Evolutionary conservation across 2,888 invertebrate genomes (phyloP).

Genomic region (Mesochorus sp.): DNA sequence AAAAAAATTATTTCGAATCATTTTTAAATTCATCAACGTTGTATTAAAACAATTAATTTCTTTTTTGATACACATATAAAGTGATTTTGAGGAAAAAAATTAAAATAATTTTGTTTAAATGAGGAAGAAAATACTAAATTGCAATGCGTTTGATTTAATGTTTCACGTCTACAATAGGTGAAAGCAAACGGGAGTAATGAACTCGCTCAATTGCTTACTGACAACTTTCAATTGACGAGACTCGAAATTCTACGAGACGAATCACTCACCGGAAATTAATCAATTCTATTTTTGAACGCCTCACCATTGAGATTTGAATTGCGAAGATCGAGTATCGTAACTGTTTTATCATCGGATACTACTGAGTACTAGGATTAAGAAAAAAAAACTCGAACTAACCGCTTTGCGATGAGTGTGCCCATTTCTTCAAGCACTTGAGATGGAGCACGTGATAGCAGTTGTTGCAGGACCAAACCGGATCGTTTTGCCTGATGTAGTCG

Average conservation of each 20-base stretch:
- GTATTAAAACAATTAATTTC: neutral
- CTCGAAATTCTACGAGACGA: too few species aligned
- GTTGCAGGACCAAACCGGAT: constrained; percentile 94
- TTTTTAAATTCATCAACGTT: too few species aligned
- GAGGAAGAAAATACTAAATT: neutral
- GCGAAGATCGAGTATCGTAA: neutral
- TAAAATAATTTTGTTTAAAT: neutral
- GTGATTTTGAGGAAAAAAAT: neutral
- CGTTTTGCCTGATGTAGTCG: constrained; percentile 90
- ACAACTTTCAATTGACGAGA: too few species aligned
- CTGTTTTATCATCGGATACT: neutral
- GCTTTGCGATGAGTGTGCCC: constrained; percentile 93
- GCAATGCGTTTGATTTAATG: too few species aligned
- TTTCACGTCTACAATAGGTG: too few species aligned
- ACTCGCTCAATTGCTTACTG: too few species aligned
- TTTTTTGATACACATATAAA: neutral
- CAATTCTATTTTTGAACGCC: too few species aligned
- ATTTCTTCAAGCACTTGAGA: constrained; percentile 93
- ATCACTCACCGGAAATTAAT: too few species aligned
- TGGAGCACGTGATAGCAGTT: constrained; percentile 97
- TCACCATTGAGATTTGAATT: neutral
- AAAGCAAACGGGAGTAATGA: too few species aligned
- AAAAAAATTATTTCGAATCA: constrained; percentile 45
- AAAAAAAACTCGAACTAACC: constrained; percentile 79
- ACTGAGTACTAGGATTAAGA: neutral